Evolutionary conservation across 53 echinoderm and acorn worm species (phyloP).

Genomic region (Crossaster papposus): DNA sequence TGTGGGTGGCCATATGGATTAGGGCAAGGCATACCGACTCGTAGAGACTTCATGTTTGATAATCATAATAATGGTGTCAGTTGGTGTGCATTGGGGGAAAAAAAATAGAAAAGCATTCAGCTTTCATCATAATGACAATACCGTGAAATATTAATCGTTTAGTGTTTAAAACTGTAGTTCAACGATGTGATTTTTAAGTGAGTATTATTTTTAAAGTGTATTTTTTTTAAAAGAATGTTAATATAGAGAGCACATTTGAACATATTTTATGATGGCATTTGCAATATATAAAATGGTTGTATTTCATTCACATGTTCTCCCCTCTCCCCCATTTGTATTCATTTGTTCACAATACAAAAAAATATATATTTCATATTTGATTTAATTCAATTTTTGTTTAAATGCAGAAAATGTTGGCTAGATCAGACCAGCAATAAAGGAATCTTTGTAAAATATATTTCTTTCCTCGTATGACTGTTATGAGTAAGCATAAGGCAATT

Average conservation of each 20-base stretch:
- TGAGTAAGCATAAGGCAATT: no score
- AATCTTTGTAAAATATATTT: neutral
- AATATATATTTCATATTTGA: no score
- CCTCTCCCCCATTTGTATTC: no score
- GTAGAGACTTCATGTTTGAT: neutral
- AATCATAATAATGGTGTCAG: conserved; percentile 1
- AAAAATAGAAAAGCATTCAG: neutral
- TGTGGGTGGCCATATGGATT: conserved; percentile 41
- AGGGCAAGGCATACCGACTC: conserved; percentile 7
- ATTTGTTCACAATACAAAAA: no score
- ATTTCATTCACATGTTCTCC: no score
- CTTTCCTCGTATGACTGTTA: neutral
- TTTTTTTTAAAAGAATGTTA: no score
- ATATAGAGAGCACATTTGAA: no score
- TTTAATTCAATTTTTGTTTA: no score
- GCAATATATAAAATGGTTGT: no score
- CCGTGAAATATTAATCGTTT: neutral
- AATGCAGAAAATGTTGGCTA: no score
- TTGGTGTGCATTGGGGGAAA: neutral
- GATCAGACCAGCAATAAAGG: no score
- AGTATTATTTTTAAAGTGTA: neutral
- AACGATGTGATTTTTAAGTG: neutral
- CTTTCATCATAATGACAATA: neutral
- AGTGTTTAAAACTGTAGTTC: neutral
- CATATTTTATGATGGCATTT: no score